Percentiles rank a stretch among this genome's conserved stretches.
Conservation (phyloP, 2,888 invertebrate genomes). For the Drosophila maculinotata region DNA sequence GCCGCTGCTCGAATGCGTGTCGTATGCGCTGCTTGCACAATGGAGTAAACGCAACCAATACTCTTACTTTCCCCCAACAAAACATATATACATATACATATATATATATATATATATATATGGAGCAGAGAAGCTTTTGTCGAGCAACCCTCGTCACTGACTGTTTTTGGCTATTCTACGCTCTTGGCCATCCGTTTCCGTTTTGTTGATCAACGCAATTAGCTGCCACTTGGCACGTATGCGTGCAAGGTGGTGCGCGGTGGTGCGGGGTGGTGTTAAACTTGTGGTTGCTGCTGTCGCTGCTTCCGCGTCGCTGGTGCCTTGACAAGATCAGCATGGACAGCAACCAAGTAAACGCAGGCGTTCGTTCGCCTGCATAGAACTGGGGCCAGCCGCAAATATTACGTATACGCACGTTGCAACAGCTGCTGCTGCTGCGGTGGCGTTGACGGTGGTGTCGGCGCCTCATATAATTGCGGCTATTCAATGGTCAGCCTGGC, state of each 20-base stretch:
- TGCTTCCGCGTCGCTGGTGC: conserved; percentile 49
- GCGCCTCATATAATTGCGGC: conserved; percentile 57
- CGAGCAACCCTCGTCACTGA: conserved; percentile 40
- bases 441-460: conserved; percentile 14
- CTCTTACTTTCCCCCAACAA: conserved; percentile 4
- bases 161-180: conserved; percentile 30
- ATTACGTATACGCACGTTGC: conserved; percentile 80
- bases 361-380: conserved; percentile 42
- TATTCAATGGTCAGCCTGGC: conserved; percentile 52
- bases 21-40: conserved; percentile 42
- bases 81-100: not conserved
- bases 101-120: not conserved
- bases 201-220: conserved; percentile 73
- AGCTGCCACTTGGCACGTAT: conserved; percentile 58
- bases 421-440: conserved; percentile 49
- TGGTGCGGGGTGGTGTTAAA: conserved; percentile 2
- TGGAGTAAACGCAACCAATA: not conserved
- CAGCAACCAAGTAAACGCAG: conserved; percentile 13
- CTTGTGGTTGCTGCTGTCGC: conserved; percentile 19
- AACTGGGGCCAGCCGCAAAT: conserved; percentile 56
- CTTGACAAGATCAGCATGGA: conserved; percentile 49
- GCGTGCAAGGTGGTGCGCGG: conserved; percentile 45
- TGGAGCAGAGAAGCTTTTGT: conserved; percentile 1
- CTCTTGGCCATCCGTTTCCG: conserved; percentile 41
- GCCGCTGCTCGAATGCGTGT: conserved; percentile 16